These are phyloP conservation scores for Apomyelois bistriatella DNA, from an alignment of 2,888 invertebrate genomes.

Conservation along the genomic window DNA sequence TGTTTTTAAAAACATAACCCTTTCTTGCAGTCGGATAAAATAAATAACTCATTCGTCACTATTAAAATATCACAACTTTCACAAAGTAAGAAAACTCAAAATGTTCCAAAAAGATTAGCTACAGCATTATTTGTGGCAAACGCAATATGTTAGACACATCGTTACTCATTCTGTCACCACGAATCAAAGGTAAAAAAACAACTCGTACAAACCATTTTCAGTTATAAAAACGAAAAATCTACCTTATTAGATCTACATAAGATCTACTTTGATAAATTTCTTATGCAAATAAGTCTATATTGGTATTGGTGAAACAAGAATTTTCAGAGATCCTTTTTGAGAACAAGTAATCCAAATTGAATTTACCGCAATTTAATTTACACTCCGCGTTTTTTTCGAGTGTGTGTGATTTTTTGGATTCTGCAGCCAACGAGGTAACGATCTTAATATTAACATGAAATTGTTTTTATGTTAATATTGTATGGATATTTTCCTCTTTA, in stretches of 20 bases:
- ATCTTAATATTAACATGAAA: too few relatives aligned
- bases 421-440: background rate
- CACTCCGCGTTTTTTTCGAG: constrained; percentile 26
- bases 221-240: background rate
- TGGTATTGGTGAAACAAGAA: constrained; percentile 30
- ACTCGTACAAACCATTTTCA: background rate
- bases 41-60: too few relatives aligned
- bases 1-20: too few relatives aligned
- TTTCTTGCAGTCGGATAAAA: too few relatives aligned
- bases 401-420: constrained; percentile 28
- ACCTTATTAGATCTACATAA: background rate
- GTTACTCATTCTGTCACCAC: constrained; percentile 46
- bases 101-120: background rate
- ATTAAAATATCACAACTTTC: background rate
- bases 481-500: too few relatives aligned
- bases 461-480: too few relatives aligned
- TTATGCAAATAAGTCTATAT: constrained; percentile 14
- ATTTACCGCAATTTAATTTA: constrained; percentile 40
- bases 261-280: background rate
- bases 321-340: constrained; percentile 29
- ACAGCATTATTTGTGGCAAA: constrained; percentile 20
- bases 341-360: constrained; percentile 44
- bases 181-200: constrained; percentile 32
- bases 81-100: background rate
- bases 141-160: constrained; percentile 44